These are phyloP conservation scores for Zapus hudsonius DNA, from an alignment of 2,113 vertebrate genomes.

Conservation along the genomic window DNA sequence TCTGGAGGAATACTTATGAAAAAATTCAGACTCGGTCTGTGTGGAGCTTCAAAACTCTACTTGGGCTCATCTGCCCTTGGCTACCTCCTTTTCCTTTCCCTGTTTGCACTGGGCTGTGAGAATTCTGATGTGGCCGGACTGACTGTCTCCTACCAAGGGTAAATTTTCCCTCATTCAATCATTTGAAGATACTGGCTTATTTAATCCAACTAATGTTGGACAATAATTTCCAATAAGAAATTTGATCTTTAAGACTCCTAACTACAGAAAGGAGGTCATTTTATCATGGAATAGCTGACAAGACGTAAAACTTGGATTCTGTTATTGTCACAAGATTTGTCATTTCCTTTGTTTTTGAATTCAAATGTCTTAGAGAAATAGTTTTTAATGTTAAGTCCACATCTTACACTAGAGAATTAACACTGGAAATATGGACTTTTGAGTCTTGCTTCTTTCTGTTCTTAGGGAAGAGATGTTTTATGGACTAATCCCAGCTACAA, in stretches of 20 bases:
- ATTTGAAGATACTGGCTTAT: neutral
- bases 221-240: neutral
- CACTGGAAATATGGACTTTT: neutral
- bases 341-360: neutral
- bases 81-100: conserved; percentile 90
- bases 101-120: conserved; percentile 92
- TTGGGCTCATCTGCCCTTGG: conserved; percentile 91
- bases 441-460: neutral
- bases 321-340: conserved; percentile 33
- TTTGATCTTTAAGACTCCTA: neutral
- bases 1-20: conserved; percentile 94
- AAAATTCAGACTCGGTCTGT: conserved; percentile 89
- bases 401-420: neutral
- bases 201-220: neutral
- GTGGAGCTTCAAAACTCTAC: conserved; percentile 91
- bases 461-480: neutral
- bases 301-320: neutral
- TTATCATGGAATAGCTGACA: neutral
- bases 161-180: conserved; percentile 67
- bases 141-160: conserved; percentile 91
- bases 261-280: neutral
- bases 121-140: conserved; percentile 92
- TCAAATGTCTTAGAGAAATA: neutral
- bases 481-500: neutral
- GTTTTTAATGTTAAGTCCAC: neutral